Evolutionary conservation across 2,113 vertebrate species (phyloP).

Genomic region (Apaloderma vittatum): DNA sequence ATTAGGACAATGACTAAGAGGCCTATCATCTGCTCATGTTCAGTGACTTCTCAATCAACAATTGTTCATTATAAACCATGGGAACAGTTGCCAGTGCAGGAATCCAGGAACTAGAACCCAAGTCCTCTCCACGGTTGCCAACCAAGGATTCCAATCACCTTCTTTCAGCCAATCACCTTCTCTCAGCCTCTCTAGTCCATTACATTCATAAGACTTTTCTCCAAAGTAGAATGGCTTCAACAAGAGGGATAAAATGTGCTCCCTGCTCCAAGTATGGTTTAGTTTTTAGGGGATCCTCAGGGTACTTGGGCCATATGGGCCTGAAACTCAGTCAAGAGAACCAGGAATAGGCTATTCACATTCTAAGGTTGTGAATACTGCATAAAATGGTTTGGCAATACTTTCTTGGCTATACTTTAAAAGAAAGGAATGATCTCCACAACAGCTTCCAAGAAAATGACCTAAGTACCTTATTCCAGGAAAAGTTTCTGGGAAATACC

Average conservation of each 20-base stretch:
- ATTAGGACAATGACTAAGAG: background rate
- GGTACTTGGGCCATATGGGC: background rate
- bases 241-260: background rate
- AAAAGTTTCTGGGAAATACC: conserved; percentile 73
- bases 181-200: background rate
- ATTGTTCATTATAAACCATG: background rate
- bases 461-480: conserved; percentile 66
- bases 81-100: background rate
- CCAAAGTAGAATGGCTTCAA: background rate
- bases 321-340: conserved; percentile 14
- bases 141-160: rapidly evolving
- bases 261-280: background rate
- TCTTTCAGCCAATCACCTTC: background rate
- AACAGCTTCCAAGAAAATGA: conserved; percentile 65
- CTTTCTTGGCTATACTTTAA: conserved; percentile 59
- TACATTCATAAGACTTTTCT: background rate
- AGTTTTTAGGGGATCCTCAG: conserved; percentile 44
- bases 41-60: background rate
- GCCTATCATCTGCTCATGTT: background rate
- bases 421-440: conserved; percentile 37
- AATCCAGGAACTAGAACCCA: background rate
- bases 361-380: conserved; percentile 1
- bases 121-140: no score
- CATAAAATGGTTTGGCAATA: conserved; percentile 47
- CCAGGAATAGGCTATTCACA: background rate